phyloP scores from a whole-genome alignment of 2,888 invertebrate genomes.

The Syrista parreyssii region DNA sequence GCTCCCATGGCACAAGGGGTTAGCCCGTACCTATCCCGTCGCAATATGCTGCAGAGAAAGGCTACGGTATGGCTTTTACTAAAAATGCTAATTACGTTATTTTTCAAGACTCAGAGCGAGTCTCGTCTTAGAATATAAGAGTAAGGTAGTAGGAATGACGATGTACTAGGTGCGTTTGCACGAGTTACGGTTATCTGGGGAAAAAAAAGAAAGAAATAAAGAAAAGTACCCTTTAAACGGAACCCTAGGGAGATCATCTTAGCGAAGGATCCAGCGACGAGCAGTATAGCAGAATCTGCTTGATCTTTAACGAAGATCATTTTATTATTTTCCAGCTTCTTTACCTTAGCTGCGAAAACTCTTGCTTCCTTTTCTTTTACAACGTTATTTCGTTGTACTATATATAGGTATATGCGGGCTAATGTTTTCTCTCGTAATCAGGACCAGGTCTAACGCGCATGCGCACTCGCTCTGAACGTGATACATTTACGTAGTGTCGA shows the following conservation, averaged over 20 bases:
- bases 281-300: neutral
- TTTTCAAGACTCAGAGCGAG: neutral
- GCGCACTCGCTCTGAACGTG: no score
- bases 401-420: neutral
- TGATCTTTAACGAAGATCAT: neutral
- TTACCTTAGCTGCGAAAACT: neutral
- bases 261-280: neutral
- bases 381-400: neutral
- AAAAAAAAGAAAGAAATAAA: neutral
- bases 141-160: neutral
- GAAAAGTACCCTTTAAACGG: neutral
- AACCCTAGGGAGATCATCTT: neutral
- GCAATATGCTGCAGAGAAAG: neutral
- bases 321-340: neutral
- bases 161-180: neutral
- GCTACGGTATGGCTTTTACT: neutral
- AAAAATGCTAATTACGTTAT: conserved; percentile 5
- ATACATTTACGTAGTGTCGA: neutral
- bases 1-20: neutral
- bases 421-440: neutral
- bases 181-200: neutral
- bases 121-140: neutral
- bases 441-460: no score
- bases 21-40: neutral
- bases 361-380: neutral